Evolutionary conservation across 2,888 invertebrate genomes (phyloP), one percentile per base, ranked within the genome.

Genomic region (Allophyes oxyacanthae): DNA sequence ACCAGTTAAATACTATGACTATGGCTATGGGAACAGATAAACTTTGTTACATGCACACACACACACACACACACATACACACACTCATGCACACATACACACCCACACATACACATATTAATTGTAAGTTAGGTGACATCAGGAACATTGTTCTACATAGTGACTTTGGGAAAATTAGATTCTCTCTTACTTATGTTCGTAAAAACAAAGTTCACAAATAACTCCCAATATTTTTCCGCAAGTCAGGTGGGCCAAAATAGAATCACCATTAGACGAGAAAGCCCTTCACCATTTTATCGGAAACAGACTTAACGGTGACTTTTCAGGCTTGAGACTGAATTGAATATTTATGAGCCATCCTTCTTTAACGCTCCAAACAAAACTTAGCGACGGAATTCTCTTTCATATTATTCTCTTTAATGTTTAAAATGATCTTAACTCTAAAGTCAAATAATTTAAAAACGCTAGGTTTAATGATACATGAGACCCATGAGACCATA

Each of bases 271-370:
- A 87, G 83, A 85, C 81, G 81, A 73, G 37, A 38, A 65, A 67
- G 52, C 53, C 59, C 44, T 52, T 78, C 78, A 77, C 65, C 81
- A 81, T 85, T 87, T 89, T 91, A 91, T 91, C 87, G 90, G 87
- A 88, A 91, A 92, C 86, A 84, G 88, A 87, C 92, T 92, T 92
- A 91, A 85, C 83, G 83, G 84, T 88, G 90, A 89, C 90, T 91
- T 91, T 89, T 85, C 80, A 84, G 84, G 87, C 82, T 85, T 85
- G 82, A 86, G 89, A 86, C 86, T 88, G 84, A 85, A 86, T 89
- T 92, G 93, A 91, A 93, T 92, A 93, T 92, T 93, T 90, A 93
- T 93, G 89, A 92, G 83, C 62, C 76, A 70, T 75, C 82, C 83
- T 83, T 87, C 86, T 88, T 90, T 86, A 76, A 72, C 78, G 78